These are phyloP conservation scores for Empis stercorea DNA, from an alignment of 2,888 invertebrate genomes.

Conservation along the genomic window DNA sequence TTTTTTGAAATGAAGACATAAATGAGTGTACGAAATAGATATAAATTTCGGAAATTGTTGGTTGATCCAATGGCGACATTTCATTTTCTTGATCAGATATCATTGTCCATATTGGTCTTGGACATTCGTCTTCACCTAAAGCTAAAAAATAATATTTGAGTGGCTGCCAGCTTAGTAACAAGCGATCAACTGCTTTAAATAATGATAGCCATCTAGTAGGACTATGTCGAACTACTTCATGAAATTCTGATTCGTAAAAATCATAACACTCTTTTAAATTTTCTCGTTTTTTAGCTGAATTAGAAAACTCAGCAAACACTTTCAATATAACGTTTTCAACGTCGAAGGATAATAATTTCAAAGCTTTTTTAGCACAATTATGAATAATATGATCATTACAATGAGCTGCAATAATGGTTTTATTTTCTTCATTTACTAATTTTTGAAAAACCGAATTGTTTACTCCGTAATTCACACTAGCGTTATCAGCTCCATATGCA, in stretches of 20 bases:
- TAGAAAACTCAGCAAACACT: not conserved
- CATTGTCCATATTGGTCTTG: not conserved
- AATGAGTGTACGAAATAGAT: not conserved
- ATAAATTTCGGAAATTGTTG: not conserved
- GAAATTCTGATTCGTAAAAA: not conserved
- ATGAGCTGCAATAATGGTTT: no score
- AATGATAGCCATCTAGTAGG: conserved; percentile 1
- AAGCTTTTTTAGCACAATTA: not conserved
- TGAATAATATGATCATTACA: no score
- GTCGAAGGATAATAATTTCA: not conserved
- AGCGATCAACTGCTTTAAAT: not conserved
- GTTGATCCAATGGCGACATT: not conserved
- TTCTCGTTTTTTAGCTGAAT: not conserved
- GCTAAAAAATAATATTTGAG: not conserved
- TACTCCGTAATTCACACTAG: conserved; percentile 6
- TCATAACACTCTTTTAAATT: not conserved
- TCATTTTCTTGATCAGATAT: not conserved
- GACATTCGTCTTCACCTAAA: no score
- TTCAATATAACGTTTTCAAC: not conserved
- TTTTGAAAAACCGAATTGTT: conserved; percentile 6
- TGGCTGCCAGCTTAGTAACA: not conserved
- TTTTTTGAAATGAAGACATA: not conserved
- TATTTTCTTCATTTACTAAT: not conserved
- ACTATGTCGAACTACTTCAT: not conserved
- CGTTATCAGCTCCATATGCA: conserved; percentile 6